Evolutionary conservation across 1,140 invertebrate genomes (phyloP).

Genomic region (Saccostrea cuccullata): DNA sequence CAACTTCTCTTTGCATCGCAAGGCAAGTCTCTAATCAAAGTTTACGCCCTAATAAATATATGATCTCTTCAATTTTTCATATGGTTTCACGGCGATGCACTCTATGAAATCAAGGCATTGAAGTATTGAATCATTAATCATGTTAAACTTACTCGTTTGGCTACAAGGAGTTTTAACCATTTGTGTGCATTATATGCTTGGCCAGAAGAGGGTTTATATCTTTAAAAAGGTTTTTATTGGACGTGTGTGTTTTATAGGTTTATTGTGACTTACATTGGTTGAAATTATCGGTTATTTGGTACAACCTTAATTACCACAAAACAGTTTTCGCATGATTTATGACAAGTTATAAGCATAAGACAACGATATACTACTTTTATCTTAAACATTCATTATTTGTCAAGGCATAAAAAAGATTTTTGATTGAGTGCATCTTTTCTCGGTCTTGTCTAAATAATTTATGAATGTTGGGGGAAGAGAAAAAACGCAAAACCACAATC

Average conservation of each 20-base stretch:
- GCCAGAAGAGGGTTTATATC: neutral
- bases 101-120: neutral
- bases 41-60: neutral
- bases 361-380: neutral
- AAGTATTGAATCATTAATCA: conserved; percentile 15
- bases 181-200: conserved; percentile 5
- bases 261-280: neutral
- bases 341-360: neutral
- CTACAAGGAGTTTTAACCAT: conserved; percentile 6
- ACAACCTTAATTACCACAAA: neutral
- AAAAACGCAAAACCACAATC: neutral
- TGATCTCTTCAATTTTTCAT: neutral
- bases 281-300: conserved; percentile 12
- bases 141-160: neutral
- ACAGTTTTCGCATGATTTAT: conserved; percentile 25
- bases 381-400: conserved; percentile 21
- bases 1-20: neutral
- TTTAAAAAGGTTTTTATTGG: neutral
- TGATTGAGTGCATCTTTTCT: neutral
- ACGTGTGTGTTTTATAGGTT: neutral
- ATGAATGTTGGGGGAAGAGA: conserved; percentile 32
- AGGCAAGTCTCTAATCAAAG: neutral
- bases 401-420: neutral
- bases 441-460: conserved; percentile 14
- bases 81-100: neutral